Evolutionary conservation across 64 coral and sea anemone species (phyloP).

Genomic region (Stylophora pistillata): DNA sequence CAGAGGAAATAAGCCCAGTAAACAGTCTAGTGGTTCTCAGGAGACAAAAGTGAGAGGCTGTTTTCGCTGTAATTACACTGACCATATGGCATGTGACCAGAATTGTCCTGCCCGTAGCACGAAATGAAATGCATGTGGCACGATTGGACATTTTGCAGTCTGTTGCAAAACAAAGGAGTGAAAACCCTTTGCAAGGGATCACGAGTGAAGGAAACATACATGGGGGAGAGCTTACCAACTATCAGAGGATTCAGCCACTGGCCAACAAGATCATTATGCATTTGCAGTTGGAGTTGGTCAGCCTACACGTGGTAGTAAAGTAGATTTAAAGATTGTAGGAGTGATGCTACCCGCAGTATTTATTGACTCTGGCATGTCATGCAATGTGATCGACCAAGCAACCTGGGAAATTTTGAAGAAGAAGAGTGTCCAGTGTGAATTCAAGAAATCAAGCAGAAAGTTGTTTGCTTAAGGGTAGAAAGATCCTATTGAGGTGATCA

Average conservation of each 20-base stretch:
- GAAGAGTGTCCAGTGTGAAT: not conserved
- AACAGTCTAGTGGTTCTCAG: slow-evolving; percentile 48
- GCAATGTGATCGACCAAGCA: not conserved
- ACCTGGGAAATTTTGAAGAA: not conserved
- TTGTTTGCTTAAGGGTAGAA: too few relatives aligned
- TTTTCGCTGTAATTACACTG: slow-evolving; percentile 49
- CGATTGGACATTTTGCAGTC: slow-evolving; percentile 52
- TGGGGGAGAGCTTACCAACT: slow-evolving; percentile 37
- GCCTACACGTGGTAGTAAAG: slow-evolving; percentile 13
- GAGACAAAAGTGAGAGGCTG: slow-evolving; percentile 41
- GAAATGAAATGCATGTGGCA: slow-evolving; percentile 42
- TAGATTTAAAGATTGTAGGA: not conserved
- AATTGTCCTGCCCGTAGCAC: slow-evolving; percentile 41
- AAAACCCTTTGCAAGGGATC: slow-evolving; percentile 34
- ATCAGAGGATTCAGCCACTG: slow-evolving; percentile 40
- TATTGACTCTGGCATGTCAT: not conserved
- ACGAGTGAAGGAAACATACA: slow-evolving; percentile 42
- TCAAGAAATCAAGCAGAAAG: too few relatives aligned
- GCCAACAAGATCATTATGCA: slow-evolving; percentile 48
- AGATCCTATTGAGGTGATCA: not conserved
- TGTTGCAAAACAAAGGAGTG: slow-evolving; percentile 48
- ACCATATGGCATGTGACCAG: slow-evolving; percentile 41
- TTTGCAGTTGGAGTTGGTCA: slow-evolving; percentile 46
- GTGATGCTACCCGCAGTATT: not conserved
- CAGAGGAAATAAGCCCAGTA: slow-evolving; percentile 53